These are phyloP conservation scores for Cynopterus brachyotis DNA, from an alignment of 2,113 vertebrate species.

Conservation along the genomic window DNA sequence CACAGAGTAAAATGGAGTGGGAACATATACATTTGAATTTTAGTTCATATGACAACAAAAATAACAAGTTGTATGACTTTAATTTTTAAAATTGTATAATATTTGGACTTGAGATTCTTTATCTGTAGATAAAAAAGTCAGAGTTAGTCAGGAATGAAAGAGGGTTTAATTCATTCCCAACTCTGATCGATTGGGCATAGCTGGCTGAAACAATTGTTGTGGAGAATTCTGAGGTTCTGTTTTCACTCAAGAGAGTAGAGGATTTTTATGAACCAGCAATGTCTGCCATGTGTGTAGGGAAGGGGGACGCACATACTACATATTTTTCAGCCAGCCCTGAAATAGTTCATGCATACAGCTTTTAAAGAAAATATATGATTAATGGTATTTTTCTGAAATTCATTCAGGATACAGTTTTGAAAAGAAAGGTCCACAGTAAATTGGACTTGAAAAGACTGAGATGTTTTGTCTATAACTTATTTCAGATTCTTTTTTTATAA, in stretches of 20 bases:
- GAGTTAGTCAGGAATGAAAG: background rate
- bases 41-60: background rate
- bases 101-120: background rate
- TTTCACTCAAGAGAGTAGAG: background rate
- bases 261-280: background rate
- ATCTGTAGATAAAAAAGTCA: background rate
- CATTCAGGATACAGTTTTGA: background rate
- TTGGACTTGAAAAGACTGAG: background rate
- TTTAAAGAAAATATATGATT: background rate
- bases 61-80: background rate
- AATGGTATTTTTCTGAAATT: background rate
- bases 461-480: background rate
- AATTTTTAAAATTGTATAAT: background rate
- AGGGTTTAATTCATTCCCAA: background rate
- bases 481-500: background rate
- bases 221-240: background rate
- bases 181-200: background rate
- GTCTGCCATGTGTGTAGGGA: background rate
- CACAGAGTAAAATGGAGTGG: background rate
- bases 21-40: background rate
- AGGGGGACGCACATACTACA: rapidly evolving
- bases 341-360: background rate
- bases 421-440: background rate
- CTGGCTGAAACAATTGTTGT: background rate
- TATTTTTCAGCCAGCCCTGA: background rate